Conservation (phyloP, 2,888 invertebrate genomes). For the Dascillus cervinus region DNA sequence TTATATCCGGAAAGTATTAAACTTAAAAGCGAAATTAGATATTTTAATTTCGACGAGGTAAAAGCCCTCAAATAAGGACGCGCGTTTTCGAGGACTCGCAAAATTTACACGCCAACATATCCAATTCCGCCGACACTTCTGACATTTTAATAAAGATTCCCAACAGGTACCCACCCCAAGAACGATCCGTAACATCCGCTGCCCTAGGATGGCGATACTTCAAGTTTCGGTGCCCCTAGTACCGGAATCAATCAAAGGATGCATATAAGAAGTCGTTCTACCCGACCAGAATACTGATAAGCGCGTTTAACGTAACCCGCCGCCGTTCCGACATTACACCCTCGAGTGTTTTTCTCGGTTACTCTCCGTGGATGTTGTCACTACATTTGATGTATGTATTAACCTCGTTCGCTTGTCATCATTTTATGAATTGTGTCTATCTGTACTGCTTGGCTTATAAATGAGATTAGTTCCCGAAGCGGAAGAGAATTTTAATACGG, state of each 20-base stretch:
- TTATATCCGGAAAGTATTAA: no score
- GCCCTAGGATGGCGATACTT: conserved; percentile 6
- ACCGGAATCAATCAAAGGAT: conserved; percentile 13
- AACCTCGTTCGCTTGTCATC: conserved; percentile 4
- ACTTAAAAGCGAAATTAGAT: no score
- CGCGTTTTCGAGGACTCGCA: no score
- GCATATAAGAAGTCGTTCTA: conserved; percentile 12
- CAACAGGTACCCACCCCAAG: conserved; percentile 10
- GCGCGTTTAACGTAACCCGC: conserved; percentile 2
- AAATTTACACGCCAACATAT: no score
- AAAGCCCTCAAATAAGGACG: no score
- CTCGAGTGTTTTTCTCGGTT: not conserved
- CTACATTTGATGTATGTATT: conserved; percentile 4
- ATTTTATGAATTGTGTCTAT: no score
- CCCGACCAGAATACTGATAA: conserved; percentile 12
- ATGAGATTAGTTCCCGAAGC: no score
- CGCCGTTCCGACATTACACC: conserved; percentile 1
- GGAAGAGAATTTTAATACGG: no score
- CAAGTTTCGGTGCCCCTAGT: conserved; percentile 9
- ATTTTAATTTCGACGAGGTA: no score
- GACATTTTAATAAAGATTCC: conserved; percentile 13
- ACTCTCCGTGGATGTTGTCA: conserved; percentile 1
- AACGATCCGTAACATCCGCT: conserved; percentile 10
- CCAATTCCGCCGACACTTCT: conserved; percentile 3
- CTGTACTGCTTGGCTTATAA: no score